These are phyloP conservation scores for Deroplatys truncata DNA, from an alignment of 2,888 invertebrate genomes.

Conservation along the genomic window DNA sequence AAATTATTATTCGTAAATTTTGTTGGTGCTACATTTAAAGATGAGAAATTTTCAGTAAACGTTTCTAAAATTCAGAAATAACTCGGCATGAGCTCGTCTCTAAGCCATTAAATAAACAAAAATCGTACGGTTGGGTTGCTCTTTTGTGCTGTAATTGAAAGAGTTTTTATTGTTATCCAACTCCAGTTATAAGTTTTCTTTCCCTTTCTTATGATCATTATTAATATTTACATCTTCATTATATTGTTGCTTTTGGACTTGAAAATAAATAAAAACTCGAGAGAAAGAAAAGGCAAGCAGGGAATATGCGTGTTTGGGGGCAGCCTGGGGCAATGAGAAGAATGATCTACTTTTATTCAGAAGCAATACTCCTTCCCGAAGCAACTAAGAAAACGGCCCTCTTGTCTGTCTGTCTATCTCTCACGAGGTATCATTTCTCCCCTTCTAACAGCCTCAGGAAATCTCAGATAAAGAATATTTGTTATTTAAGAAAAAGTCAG, in stretches of 20 bases:
- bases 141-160: neutral
- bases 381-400: neutral
- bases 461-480: neutral
- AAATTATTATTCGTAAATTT: no score
- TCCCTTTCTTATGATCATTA: neutral
- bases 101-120: neutral
- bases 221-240: neutral
- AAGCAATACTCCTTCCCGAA: neutral
- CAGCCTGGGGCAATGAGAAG: neutral
- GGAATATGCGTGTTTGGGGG: neutral
- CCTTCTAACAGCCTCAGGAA: neutral
- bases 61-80: no score
- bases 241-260: neutral
- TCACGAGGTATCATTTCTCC: constrained; percentile 1
- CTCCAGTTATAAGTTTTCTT: neutral
- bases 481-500: neutral
- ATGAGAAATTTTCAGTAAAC: no score
- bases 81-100: no score
- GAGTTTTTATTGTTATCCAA: neutral
- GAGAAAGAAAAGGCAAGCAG: neutral
- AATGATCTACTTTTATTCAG: neutral
- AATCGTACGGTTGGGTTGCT: neutral
- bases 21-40: no score
- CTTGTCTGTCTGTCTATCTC: neutral
- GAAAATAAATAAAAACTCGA: neutral